Evolutionary conservation across 2,797 vertebrate genomes (phyloP), one percentile per base, ranked within the genome.

Genomic region (Cuniculus paca): DNA sequence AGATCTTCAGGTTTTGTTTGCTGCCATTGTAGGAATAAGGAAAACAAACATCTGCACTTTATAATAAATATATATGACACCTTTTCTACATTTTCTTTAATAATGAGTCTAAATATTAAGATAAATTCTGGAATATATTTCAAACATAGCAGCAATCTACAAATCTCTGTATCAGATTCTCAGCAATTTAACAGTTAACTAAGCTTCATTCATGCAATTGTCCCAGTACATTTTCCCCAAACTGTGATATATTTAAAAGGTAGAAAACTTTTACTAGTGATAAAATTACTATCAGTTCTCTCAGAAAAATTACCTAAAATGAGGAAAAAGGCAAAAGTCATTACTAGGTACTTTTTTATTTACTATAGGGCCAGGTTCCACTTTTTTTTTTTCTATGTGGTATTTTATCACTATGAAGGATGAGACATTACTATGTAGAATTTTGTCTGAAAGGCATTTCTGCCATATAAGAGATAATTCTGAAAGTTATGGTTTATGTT

Each of bases 251-350:
- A 92, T 5, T 56, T 54, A 68, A 95, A 96, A 86, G 28, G 2
- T 54, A 20, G 34, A 87, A 70, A 61, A 56, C 36, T 48, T 87
- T 52, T 7, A 63, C 28, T 54, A 58, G 12, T 80, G 50, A 77
- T 45, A 85, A 74, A 89, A 17, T 60, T 56, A 80, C 39, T 84
- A 10, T 88, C 85, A 42, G 0, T 81, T 92, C 48, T 95, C 42
- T 93, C 54, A 58, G 34, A 60, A 95, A 80, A 70, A 82, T 28
- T 82, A 58, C 54, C n/a, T 5, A 87, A 50, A 84, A 88, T 24
- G 68, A 80, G n/a, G 24, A 88, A 95, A 39, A 22, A 68, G 45
- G 45, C 6, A 82, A 82, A 88, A 85, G 54, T 52, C 24, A n/a
- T 63, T 74, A 36, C 16, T 31, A 63, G 6, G n/a, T 63, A 8